Base-by-base conservation (phyloP, 92 coral and sea anemone genomes). In the Zoanthus sansibaricus region DNA sequence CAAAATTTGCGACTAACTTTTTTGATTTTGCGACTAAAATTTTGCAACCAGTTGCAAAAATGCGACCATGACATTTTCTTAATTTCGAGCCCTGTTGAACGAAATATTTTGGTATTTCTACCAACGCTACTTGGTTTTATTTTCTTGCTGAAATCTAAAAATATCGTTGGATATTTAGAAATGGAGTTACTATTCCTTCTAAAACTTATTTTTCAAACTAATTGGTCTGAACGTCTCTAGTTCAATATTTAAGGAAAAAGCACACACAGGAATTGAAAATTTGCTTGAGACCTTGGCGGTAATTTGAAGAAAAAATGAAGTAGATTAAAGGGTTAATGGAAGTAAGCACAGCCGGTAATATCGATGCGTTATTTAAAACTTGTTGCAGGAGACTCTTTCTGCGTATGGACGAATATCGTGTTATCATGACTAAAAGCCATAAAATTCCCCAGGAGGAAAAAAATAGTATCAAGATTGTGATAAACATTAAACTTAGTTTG, bases 281-380 rank as follows among this genome's bases (percentile, higher is more conserved):
- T 44, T 49, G 15, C 21, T 75, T 75, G 42, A 75, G 42, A 20
- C 79, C 64, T 75, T 47, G 62, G 21, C 79, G 79, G 49, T 44
- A 75, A 52, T 75, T 75, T 75, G 79, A 20, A 20, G 62, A 75
- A 75, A 20, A 75, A 8, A 11, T 7, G 25, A 49, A 75, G 59
- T 75, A 75, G 18, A 75, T 48, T 32, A 75, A 21, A 75, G 79
- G 79, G 9, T 75, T 75, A 49, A 48, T 12, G 10, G 79, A 25
- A 12, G 79, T 48, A 20, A 42, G 49, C 31, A 49, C 9, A 14
- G 44, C 62, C 8, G 79, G 79, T 49, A 51, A 9, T 25, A 75
- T 51, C 12, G 18, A 2, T 11, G 7, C 8, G 18, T 1, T 16
- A 7, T 9, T 7, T 49, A 14, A 9, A 25, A 8, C 5, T 75